A percentile compares a stretch with the other conserved stretches of the same genome.
phyloP scores from a whole-genome alignment of 2,888 invertebrate genomes.

The Leistus spinibarbis region DNA sequence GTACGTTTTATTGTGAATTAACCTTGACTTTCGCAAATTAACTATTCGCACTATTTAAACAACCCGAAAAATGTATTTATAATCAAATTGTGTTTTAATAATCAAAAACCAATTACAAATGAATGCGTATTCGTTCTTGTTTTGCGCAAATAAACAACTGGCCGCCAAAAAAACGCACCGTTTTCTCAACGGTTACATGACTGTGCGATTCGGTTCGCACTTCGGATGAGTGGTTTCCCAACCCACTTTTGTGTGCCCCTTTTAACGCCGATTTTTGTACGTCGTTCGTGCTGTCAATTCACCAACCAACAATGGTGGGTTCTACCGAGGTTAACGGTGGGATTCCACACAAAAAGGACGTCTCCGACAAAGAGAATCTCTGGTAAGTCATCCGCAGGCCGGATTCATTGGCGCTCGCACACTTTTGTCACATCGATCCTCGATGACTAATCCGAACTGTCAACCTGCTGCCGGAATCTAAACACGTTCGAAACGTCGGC shows the following conservation, averaged over 20 bases:
- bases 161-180: background rate
- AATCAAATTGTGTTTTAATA: background rate
- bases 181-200: background rate
- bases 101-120: background rate
- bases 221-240: conserved; percentile 22
- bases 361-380: conserved; percentile 68
- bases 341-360: conserved; percentile 60
- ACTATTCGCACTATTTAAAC: background rate
- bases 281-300: conserved; percentile 27
- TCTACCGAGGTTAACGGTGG: conserved; percentile 39
- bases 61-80: background rate
- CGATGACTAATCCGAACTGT: conserved; percentile 36
- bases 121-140: background rate
- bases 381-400: conserved; percentile 59
- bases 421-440: conserved; percentile 28
- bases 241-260: conserved; percentile 18
- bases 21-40: background rate
- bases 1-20: background rate
- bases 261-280: background rate
- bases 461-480: conserved; percentile 9
- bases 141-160: conserved; percentile 3
- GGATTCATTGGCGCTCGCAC: background rate
- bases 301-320: conserved; percentile 33
- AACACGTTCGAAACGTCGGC: conserved; percentile 27
- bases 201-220: background rate